Evolutionary conservation across 2,113 vertebrate species (phyloP).

Genomic region (Pterocles burchelli): DNA sequence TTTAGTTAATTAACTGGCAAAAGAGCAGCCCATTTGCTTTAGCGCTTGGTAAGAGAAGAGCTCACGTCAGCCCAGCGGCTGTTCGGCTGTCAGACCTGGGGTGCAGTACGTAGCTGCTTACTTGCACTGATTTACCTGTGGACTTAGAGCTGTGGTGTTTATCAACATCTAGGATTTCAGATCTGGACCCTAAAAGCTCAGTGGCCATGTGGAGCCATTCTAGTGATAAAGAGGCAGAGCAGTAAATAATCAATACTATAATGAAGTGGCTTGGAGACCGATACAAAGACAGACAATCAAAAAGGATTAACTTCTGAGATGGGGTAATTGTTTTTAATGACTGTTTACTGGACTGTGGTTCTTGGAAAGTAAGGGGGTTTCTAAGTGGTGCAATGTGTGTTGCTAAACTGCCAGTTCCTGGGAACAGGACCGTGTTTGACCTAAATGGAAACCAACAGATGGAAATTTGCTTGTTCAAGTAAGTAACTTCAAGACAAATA

Average conservation of each 20-base stretch:
- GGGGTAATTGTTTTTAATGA: slow-evolving; percentile 54
- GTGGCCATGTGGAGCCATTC: neutral
- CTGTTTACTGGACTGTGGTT: slow-evolving; percentile 17
- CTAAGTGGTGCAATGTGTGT: neutral
- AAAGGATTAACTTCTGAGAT: slow-evolving; percentile 5
- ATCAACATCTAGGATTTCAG: neutral
- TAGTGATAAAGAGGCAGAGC: neutral
- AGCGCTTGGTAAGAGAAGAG: neutral
- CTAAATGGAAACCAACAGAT: neutral
- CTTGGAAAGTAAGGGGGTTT: slow-evolving; percentile 22
- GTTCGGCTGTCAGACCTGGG: neutral
- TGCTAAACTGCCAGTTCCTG: neutral
- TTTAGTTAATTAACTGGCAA: neutral
- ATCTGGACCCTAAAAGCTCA: neutral
- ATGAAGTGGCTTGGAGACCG: neutral
- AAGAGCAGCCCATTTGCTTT: neutral
- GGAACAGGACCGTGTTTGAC: neutral
- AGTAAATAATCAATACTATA: neutral
- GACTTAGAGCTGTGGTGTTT: neutral
- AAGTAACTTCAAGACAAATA: neutral
- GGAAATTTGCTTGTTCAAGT: neutral
- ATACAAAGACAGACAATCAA: slow-evolving; percentile 24
- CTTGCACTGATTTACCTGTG: neutral
- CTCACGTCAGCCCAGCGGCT: fast-evolving
- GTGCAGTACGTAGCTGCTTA: neutral